A percentile compares a stretch with the other conserved stretches of the same genome.
These are phyloP conservation scores for Protomyctophum bolini DNA, from an alignment of 2,113 vertebrate genomes.

Conservation along the genomic window DNA sequence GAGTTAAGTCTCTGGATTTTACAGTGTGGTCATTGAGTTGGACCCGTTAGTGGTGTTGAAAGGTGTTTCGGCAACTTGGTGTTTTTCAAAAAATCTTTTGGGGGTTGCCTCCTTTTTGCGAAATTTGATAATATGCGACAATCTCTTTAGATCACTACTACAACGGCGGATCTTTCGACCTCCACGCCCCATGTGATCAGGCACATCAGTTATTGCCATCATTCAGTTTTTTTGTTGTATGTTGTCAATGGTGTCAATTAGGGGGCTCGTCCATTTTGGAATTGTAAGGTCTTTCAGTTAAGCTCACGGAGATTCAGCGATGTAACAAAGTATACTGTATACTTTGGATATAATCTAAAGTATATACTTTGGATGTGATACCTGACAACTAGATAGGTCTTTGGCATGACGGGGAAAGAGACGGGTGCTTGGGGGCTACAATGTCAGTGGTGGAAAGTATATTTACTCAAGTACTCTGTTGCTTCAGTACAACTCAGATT, in stretches of 20 bases:
- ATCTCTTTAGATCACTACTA: slow-evolving; percentile 7
- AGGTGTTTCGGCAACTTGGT: not conserved
- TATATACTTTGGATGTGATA: slow-evolving; percentile 11
- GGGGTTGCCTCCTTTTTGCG: not conserved
- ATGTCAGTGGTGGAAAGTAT: no score
- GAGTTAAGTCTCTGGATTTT: no score
- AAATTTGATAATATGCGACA: not conserved
- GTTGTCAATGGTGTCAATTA: not conserved
- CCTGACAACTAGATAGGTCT: slow-evolving; percentile 30
- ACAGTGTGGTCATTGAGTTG: slow-evolving; percentile 53
- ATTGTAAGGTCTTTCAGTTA: not conserved
- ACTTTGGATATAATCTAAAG: slow-evolving; percentile 4
- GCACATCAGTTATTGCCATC: slow-evolving; percentile 43
- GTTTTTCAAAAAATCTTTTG: not conserved
- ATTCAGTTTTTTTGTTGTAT: slow-evolving; percentile 6
- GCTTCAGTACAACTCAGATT: not conserved
- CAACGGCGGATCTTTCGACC: not conserved
- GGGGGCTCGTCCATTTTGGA: not conserved
- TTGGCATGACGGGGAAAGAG: slow-evolving; percentile 33
- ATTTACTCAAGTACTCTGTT: no score
- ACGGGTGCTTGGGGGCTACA: no score
- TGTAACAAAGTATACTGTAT: not conserved
- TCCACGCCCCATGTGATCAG: not conserved
- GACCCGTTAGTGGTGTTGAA: slow-evolving; percentile 19
- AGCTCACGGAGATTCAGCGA: not conserved